A percentile compares a stretch with the other conserved stretches of the same genome.
phyloP scores from a whole-genome alignment of 1,140 invertebrate species.

The Lysiphlebus fabarum region DNA sequence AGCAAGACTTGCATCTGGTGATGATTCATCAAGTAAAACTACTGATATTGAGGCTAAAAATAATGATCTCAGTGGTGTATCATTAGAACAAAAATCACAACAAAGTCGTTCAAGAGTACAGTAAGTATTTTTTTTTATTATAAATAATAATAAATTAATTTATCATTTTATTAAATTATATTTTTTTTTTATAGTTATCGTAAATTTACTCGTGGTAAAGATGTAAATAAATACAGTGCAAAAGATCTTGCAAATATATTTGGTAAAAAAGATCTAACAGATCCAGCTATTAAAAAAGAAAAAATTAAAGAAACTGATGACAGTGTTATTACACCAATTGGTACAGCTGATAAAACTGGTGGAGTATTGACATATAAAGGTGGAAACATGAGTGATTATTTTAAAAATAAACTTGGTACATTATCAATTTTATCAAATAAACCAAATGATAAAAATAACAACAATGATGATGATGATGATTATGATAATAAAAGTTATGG shows the following conservation, averaged over 20 bases:
- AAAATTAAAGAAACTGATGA: slow-evolving; percentile 35
- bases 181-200: slow-evolving; percentile 62
- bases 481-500: slow-evolving; percentile 39
- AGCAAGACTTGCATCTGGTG: slow-evolving; percentile 38
- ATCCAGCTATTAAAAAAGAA: slow-evolving; percentile 47
- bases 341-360: slow-evolving; percentile 39
- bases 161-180: slow-evolving; percentile 15
- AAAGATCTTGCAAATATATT: slow-evolving; percentile 87
- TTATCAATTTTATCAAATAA: slow-evolving; percentile 19
- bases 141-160: background rate
- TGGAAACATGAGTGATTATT: slow-evolving; percentile 60
- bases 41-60: slow-evolving; percentile 4
- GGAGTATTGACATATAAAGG: slow-evolving; percentile 52
- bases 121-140: slow-evolving; percentile 50
- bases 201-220: slow-evolving; percentile 83
- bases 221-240: slow-evolving; percentile 72
- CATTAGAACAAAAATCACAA: slow-evolving; percentile 76
- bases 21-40: slow-evolving; percentile 26
- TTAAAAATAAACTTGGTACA: slow-evolving; percentile 54
- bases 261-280: slow-evolving; percentile 65
- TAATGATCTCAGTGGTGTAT: slow-evolving; percentile 55
- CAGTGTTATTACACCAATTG: slow-evolving; percentile 36
- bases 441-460: no score
- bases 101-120: slow-evolving; percentile 73
- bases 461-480: slow-evolving; percentile 30